Evolutionary conservation across 2,888 invertebrate species (phyloP), one percentile per base, ranked within the genome.

Genomic region (Belgica antarctica): DNA sequence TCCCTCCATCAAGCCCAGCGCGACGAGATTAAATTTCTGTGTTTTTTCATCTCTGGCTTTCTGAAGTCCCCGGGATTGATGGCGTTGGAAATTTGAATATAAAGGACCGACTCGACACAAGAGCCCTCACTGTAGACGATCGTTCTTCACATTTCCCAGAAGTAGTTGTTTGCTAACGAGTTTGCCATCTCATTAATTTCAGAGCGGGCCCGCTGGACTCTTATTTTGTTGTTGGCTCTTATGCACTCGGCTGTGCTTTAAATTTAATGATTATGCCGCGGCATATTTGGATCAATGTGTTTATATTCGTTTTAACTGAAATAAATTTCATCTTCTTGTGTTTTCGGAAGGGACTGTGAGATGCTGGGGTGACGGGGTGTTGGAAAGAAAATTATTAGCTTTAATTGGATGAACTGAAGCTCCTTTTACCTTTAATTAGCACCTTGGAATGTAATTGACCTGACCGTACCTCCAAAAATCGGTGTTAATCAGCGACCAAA

Each of bases 161-260:
- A 68, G 68, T 68, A 57, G 68, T 68, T 68, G 68, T 57, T 68
- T 68, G 68, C 68, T 68, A 68, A 68, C 68, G 68, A 68, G 68
- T 68, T 68, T 68, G 68, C 68, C 52, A 68, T 68, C 52, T 68
- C 68, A 68, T 68, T 68, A 68, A 68, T 68, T 59, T 59, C 25
- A 25, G 59, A 59, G 47, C 34, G 25, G 47, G 68, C 27, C 27
- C 34, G 52, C 57, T 68, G 68, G 68, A 47, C 68, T 68, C 36
- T 57, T 28, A 24, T 68, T 68, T 46, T 24, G 31, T 41, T 46
- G 24, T 19, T 46, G n/a, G 52, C 52, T 52, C 52, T 19, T 52
- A 52, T 59, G 59, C 59, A 59, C 62, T 28, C 62, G 31, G 19
- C 66, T 17, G 46, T 68, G 25, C 31, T 68, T 68, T 68, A 68